A percentile compares a stretch with the other conserved stretches of the same genome.
phyloP scores from a whole-genome alignment of 2,113 vertebrate genomes.

The Dipodomys merriami region DNA sequence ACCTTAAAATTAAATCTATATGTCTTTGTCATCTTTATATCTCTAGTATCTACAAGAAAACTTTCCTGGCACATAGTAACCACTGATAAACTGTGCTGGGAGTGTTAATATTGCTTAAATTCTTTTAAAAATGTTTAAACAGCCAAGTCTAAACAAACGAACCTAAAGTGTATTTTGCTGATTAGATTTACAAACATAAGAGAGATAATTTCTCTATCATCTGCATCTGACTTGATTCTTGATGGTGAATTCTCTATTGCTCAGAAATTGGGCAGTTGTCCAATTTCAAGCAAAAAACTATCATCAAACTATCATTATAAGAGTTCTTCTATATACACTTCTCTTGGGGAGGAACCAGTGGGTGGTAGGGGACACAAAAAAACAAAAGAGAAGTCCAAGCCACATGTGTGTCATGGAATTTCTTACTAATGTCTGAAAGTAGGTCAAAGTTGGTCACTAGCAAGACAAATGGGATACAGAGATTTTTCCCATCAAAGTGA shows the following conservation, averaged over 20 bases:
- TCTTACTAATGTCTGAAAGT: constrained; percentile 44
- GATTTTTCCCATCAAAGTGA: not conserved
- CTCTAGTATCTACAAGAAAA: not conserved
- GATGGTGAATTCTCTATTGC: not conserved
- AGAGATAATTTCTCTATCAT: not conserved
- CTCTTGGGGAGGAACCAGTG: not conserved
- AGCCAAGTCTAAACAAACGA: not conserved
- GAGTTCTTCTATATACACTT: not conserved
- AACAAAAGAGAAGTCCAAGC: not conserved
- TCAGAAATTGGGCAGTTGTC: not conserved
- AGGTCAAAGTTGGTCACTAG: constrained; percentile 59
- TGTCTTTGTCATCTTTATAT: not conserved
- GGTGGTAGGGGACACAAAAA: too few species aligned
- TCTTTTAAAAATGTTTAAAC: not conserved
- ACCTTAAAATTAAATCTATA: not conserved
- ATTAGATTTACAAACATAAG: not conserved
- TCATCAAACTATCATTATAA: not conserved
- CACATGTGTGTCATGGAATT: not conserved
- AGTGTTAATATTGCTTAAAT: not conserved
- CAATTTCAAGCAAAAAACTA: not conserved
- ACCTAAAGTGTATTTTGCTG: not conserved
- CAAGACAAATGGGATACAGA: not conserved
- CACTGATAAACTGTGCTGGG: not conserved
- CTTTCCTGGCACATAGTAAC: not conserved
- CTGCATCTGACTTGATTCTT: not conserved